A percentile compares a stretch with the other conserved stretches of the same genome.
Evolutionary conservation across 2,797 vertebrate species (phyloP).

Genomic region (Lutjanus argentimaculatus): DNA sequence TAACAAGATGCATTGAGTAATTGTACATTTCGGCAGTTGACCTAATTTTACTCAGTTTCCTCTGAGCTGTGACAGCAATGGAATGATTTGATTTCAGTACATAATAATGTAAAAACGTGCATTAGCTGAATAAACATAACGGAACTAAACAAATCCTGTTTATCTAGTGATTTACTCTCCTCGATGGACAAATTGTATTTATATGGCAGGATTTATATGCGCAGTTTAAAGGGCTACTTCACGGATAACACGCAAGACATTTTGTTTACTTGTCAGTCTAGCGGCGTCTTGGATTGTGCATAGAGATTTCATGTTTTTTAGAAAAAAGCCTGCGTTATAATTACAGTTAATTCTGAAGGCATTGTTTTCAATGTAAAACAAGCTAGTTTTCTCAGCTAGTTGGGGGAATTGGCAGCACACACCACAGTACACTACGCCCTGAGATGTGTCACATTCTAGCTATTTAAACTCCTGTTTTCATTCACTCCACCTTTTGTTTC

Average conservation of each 20-base stretch:
- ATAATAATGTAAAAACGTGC: conserved; percentile 67
- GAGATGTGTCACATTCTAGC: too few species aligned
- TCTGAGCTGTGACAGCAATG: conserved; percentile 72
- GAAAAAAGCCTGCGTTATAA: too few species aligned
- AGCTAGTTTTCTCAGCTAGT: too few species aligned
- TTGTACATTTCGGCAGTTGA: conserved; percentile 65
- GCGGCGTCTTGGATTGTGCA: too few species aligned
- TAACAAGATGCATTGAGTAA: conserved; percentile 64
- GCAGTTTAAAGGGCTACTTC: not conserved
- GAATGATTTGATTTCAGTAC: conserved; percentile 75
- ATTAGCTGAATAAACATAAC: conserved; percentile 75
- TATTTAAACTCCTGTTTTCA: too few species aligned
- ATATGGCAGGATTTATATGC: not conserved
- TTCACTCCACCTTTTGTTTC: too few species aligned
- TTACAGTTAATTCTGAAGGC: too few species aligned
- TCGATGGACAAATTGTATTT: not conserved
- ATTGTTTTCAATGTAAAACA: too few species aligned
- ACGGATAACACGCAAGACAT: not conserved
- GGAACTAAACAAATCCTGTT: conserved; percentile 18
- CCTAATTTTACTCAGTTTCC: conserved; percentile 66
- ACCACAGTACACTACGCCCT: too few species aligned
- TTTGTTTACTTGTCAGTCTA: too few species aligned
- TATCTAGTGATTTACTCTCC: not conserved
- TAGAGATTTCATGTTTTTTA: too few species aligned
- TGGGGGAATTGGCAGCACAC: too few species aligned